A percentile compares a stretch with the other conserved stretches of the same genome.
These are phyloP conservation scores for Synaphobranchus kaupii DNA, from an alignment of 2,797 vertebrate genomes.

Conservation along the genomic window DNA sequence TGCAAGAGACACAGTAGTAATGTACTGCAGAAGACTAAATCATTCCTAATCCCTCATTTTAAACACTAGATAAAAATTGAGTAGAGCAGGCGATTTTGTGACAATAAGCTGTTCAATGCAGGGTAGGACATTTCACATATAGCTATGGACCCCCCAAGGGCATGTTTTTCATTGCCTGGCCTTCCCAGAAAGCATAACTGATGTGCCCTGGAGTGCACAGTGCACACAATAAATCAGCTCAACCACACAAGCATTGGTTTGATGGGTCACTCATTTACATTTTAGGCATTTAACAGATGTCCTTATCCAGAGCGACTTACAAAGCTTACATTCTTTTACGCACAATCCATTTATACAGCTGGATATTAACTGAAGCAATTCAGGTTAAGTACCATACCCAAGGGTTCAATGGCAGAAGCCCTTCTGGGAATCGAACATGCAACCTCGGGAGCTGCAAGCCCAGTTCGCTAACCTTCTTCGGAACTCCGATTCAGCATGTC, in stretches of 20 bases:
- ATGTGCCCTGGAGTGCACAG: neutral
- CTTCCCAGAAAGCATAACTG: neutral
- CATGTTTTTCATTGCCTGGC: slow-evolving; percentile 36
- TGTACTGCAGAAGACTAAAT: neutral
- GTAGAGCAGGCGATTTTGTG: slow-evolving; percentile 28
- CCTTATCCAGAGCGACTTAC: neutral
- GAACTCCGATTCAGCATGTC: neutral
- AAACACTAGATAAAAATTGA: slow-evolving; percentile 19
- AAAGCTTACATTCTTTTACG: neutral
- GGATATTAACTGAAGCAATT: neutral
- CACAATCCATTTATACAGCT: neutral
- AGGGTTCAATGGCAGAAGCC: neutral
- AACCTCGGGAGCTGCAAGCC: neutral
- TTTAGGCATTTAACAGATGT: neutral
- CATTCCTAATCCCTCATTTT: slow-evolving; percentile 7
- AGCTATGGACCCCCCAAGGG: slow-evolving; percentile 35
- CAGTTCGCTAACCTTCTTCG: neutral
- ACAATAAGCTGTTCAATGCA: slow-evolving; percentile 35
- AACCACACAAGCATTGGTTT: neutral
- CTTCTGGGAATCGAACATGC: neutral
- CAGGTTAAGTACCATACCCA: neutral
- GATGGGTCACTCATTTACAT: neutral
- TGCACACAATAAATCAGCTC: neutral
- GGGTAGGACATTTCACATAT: slow-evolving; percentile 41
- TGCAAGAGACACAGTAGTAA: slow-evolving; percentile 13